Evolutionary conservation across 2,113 vertebrate genomes (phyloP), one percentile per base, ranked within the genome.

Genomic region (Synchiropus splendidus): DNA sequence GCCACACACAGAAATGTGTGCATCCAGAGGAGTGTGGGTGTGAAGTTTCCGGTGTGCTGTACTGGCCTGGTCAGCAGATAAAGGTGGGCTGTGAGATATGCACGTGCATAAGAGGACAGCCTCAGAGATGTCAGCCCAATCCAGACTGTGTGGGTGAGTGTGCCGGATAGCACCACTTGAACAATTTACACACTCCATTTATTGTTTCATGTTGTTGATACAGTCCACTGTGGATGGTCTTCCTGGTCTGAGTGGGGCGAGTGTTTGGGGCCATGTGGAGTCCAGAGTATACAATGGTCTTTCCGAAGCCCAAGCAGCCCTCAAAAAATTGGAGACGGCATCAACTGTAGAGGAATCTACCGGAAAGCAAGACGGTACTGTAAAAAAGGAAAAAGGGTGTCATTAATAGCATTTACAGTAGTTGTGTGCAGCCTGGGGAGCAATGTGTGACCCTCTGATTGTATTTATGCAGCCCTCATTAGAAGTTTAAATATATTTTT

Each of bases 241-340:
- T 50, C 85, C 1, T 96, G 92, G 92, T 90, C 92, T 0, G 69
- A 83, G 1, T 97, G 91, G 91, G 90, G 89, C 0, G 83, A 90
- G 30, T 95, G 92, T 62, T 62, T 92, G 60, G 92, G 90, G 0
- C 83, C 89, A 0, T 92, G 91, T 16, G 87, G 88, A 1, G 82
- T 87, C 39, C 86, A 89, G 71, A 91, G 90, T 13, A 75, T 96
- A 15, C 92, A 94, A 77, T 95, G 92, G 92, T 89, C 92, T 1
- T 95, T 96, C 61, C 85, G 89, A 21, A 94, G 92, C 60, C 90
- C 92, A 21, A 89, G 86, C 64, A 92, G 89, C 61, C 90, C 90
- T 12, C 64, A 39, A 33, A 81, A 73, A 17, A 64, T 84, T 0
- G 87, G 89, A 13, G 74, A 51, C 0, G 89, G 90, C 1, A 77